These are phyloP conservation scores for Zophobas atratus DNA, from an alignment of 1,140 invertebrate species.

Conservation along the genomic window DNA sequence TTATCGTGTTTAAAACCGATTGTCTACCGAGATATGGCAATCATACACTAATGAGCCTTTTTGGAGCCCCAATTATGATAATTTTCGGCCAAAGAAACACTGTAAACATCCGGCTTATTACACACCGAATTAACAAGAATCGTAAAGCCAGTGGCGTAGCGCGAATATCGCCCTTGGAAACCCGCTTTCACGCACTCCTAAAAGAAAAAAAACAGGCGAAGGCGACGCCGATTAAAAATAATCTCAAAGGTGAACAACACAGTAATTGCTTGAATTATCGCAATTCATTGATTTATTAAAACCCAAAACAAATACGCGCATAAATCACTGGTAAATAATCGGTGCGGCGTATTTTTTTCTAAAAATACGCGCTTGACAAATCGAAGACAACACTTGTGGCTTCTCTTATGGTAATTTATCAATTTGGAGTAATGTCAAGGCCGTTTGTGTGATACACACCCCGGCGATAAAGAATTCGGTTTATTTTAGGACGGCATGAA, in stretches of 20 bases:
- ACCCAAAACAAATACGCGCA: neutral
- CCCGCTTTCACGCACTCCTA: conserved; percentile 1
- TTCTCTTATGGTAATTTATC: neutral
- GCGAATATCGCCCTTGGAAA: neutral
- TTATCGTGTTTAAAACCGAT: no score
- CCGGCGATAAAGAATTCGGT: neutral
- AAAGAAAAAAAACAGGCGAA: neutral
- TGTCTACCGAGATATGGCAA: neutral
- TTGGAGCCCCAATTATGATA: conserved; percentile 26
- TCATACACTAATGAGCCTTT: conserved; percentile 15
- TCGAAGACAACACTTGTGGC: neutral
- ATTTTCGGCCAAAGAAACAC: conserved; percentile 10
- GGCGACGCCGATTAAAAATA: no score
- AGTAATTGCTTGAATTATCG: neutral
- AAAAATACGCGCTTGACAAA: neutral
- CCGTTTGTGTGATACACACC: neutral
- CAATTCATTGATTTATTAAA: neutral
- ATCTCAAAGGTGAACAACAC: neutral
- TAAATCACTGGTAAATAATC: neutral
- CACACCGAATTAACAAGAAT: conserved; percentile 23
- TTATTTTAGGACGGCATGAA: neutral
- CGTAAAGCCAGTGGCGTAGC: conserved; percentile 12
- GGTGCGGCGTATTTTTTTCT: neutral
- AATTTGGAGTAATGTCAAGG: neutral
- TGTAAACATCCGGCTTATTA: conserved; percentile 13